phyloP scores from a whole-genome alignment of 2,113 vertebrate genomes.

The Trogon melanurus region DNA sequence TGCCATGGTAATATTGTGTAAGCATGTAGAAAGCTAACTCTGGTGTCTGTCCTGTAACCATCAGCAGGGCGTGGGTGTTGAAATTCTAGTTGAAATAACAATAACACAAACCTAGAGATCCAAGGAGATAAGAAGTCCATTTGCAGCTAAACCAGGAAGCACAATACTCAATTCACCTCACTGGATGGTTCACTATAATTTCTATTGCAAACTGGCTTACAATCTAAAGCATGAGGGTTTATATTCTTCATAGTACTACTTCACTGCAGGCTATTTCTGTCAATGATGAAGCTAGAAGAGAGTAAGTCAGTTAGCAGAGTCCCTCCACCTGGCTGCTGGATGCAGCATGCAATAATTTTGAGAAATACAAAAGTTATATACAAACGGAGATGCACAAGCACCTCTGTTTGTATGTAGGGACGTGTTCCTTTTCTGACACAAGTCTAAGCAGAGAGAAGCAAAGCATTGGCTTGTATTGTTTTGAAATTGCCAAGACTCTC shows the following conservation, averaged over 20 bases:
- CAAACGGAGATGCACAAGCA: background rate
- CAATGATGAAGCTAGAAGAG: background rate
- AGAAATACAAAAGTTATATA: background rate
- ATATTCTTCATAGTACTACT: background rate
- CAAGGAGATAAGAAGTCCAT: background rate
- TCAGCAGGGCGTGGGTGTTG: background rate
- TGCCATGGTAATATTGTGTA: background rate
- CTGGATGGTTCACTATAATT: background rate
- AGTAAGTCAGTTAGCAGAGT: background rate
- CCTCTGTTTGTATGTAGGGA: background rate
- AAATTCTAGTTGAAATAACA: background rate
- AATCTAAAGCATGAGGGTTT: background rate
- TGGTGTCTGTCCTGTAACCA: background rate
- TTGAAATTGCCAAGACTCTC: background rate
- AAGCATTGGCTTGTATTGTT: background rate
- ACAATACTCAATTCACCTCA: background rate
- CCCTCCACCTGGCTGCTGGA: background rate
- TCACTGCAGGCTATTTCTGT: background rate
- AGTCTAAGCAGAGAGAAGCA: background rate
- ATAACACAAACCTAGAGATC: background rate
- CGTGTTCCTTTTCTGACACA: background rate
- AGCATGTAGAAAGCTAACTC: background rate
- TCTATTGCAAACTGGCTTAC: background rate
- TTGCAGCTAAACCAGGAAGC: background rate
- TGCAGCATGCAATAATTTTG: background rate